Evolutionary conservation across 1,140 invertebrate species (phyloP).

Genomic region (Calliopsis andreniformis): DNA sequence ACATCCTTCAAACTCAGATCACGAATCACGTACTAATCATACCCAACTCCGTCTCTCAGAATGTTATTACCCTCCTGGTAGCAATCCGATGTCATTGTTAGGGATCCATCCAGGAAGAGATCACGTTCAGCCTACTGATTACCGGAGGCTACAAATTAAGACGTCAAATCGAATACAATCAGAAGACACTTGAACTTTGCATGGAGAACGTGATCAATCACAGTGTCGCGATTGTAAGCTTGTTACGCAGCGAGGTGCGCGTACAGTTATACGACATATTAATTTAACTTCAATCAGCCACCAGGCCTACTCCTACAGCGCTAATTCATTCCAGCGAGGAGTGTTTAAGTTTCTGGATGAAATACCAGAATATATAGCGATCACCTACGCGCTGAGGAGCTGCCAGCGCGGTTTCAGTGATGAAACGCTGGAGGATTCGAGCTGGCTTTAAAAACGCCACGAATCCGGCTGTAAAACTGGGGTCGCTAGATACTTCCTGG

Average conservation of each 20-base stretch:
- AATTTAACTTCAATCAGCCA: no score
- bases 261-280: no score
- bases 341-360: not conserved
- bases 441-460: constrained; percentile 46
- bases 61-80: no score
- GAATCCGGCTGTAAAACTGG: constrained; percentile 50
- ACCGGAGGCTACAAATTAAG: not conserved
- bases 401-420: not conserved
- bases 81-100: no score
- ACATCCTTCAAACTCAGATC: not conserved
- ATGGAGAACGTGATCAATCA: not conserved
- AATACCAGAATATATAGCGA: no score
- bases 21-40: not conserved
- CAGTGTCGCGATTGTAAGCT: not conserved
- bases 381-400: not conserved
- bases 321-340: no score
- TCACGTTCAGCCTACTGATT: no score
- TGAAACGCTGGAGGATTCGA: constrained; percentile 7
- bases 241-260: not conserved
- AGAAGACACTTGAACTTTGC: not conserved
- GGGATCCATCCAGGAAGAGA: no score
- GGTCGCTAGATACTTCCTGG: constrained; percentile 60
- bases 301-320: no score
- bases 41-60: not conserved
- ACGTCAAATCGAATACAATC: not conserved